Conservation (phyloP, 2,888 invertebrate species). For the Sacculina carcini region DNA sequence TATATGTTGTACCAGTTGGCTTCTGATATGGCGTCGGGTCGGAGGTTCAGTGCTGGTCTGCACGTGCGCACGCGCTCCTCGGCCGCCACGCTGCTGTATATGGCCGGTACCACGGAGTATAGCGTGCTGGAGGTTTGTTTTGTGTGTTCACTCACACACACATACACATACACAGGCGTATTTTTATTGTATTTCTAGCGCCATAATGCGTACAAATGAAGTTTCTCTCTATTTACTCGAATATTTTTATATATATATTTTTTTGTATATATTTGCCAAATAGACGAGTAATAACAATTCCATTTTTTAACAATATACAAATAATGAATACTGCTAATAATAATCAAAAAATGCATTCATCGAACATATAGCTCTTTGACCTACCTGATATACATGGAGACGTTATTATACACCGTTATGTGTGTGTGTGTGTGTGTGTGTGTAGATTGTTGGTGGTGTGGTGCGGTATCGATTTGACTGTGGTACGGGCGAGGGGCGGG, state of each 20-base stretch:
- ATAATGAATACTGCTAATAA: too few relatives aligned
- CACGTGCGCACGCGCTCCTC: slow-evolving; percentile 53
- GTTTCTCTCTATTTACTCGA: not conserved
- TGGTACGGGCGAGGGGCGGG: slow-evolving; percentile 65
- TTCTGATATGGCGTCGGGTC: too few relatives aligned
- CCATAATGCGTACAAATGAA: not conserved
- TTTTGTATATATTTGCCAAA: not conserved
- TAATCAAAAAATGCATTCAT: too few relatives aligned
- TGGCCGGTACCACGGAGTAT: slow-evolving; percentile 62
- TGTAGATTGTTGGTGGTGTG: slow-evolving; percentile 44
- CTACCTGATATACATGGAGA: not conserved
- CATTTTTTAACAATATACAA: too few relatives aligned
- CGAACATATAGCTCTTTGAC: too few relatives aligned
- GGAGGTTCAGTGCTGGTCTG: slow-evolving; percentile 38
- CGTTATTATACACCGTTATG: not conserved
- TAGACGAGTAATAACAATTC: too few relatives aligned
- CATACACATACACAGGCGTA: not conserved
- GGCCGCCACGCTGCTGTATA: slow-evolving; percentile 59
- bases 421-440: not conserved
- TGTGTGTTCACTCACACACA: slow-evolving; percentile 10
- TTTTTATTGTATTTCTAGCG: too few relatives aligned
- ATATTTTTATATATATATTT: not conserved
- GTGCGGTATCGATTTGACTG: slow-evolving; percentile 75
- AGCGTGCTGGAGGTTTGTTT: slow-evolving; percentile 63
- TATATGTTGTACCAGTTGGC: slow-evolving; percentile 41